Conservation (phyloP, 2,113 vertebrate genomes). For the Menura novaehollandiae region DNA sequence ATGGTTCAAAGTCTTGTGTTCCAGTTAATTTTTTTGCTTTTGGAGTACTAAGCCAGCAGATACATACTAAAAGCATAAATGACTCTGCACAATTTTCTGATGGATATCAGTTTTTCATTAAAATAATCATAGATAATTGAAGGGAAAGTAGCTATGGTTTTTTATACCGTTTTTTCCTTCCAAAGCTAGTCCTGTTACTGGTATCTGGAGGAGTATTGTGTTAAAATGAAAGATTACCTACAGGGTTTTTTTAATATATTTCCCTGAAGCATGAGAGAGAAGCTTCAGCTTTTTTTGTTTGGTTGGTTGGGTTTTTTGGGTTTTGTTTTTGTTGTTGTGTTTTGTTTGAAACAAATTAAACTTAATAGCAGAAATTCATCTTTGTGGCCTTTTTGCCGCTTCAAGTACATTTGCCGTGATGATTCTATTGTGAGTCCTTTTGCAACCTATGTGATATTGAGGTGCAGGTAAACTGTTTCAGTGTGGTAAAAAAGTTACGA, state of each 20-base stretch:
- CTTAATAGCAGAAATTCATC: neutral
- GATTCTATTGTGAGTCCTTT: neutral
- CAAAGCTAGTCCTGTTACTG: neutral
- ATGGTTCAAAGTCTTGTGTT: neutral
- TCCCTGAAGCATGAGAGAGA: neutral
- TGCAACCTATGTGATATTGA: fast-evolving
- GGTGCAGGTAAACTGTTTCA: neutral
- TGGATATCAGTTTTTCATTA: neutral
- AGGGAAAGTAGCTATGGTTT: neutral
- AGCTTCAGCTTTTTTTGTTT: neutral
- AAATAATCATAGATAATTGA: neutral
- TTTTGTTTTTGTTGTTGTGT: neutral
- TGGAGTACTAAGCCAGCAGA: neutral
- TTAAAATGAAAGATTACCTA: neutral
- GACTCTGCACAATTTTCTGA: neutral
- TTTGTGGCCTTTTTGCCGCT: neutral
- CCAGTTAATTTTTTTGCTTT: neutral
- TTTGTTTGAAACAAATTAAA: neutral
- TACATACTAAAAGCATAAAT: neutral
- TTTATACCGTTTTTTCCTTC: neutral
- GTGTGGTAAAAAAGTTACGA: neutral
- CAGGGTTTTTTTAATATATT: neutral
- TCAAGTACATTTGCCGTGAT: neutral
- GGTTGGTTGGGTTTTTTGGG: neutral
- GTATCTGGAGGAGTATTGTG: neutral